A percentile compares a stretch with the other conserved stretches of the same genome.
Conservation (phyloP, 1,140 invertebrate species). For the Diorhabda sublineata region DNA sequence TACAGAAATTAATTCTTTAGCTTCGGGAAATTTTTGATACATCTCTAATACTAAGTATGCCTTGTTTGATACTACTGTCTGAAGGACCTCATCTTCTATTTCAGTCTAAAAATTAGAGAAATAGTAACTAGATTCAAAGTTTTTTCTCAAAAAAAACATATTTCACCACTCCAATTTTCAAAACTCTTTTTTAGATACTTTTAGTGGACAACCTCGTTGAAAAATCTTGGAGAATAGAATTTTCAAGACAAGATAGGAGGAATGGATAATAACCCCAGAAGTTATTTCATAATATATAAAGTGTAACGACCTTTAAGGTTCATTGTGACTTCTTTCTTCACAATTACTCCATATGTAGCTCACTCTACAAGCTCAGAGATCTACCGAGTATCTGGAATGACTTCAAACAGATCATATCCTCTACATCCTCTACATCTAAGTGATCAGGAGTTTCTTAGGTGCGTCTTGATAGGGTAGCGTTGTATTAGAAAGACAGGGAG, state of each 20-base stretch:
- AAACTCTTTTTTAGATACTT: not conserved
- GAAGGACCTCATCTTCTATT: slow-evolving; percentile 31
- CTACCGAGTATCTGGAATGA: not conserved
- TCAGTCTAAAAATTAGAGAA: slow-evolving; percentile 29
- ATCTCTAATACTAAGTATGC: slow-evolving; percentile 38
- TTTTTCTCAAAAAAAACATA: not conserved
- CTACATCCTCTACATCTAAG: not conserved
- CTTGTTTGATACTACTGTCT: slow-evolving; percentile 33
- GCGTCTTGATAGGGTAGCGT: no score
- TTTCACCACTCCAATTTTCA: not conserved
- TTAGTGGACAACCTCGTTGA: not conserved
- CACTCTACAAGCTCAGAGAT: not conserved
- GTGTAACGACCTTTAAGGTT: not conserved
- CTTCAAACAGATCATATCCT: not conserved
- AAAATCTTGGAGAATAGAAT: not conserved
- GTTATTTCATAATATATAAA: not conserved
- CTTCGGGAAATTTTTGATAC: slow-evolving; percentile 36
- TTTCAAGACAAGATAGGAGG: not conserved
- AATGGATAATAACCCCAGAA: no score
- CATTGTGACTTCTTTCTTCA: not conserved
- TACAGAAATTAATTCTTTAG: slow-evolving; percentile 35
- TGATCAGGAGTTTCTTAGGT: no score
- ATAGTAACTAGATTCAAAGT: not conserved
- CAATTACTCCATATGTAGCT: not conserved
- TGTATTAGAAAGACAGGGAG: no score